Base-by-base conservation (phyloP, 2,113 vertebrate species). In the Syngnathus floridae region DNA sequence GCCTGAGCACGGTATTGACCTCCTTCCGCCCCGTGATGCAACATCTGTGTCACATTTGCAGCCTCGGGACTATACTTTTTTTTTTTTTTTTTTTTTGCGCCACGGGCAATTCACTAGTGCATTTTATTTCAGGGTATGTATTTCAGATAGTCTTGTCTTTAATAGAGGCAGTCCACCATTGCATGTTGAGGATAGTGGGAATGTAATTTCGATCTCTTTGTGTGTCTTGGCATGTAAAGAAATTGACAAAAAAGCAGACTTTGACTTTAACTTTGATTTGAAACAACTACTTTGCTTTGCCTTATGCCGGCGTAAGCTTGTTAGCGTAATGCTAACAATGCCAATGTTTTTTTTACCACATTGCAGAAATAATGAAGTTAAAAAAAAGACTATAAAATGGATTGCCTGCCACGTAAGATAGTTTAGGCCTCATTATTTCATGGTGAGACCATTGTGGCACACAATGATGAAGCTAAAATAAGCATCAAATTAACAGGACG, bases 11-110 rank as follows among this genome's bases (percentile, higher is more conserved):
- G 19, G 19, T 40, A 38, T 59, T 14, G 57, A 59, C 57, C 4
- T 59, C 17, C 56, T 11, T 59, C 57, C 35, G 38, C 19, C 19
- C 22, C 19, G 4, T n/a, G 36, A 59, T n/a, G 19, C 19, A 59
- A 37, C 37, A 59, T 57, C 55, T 38, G 36, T 59, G 36, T 59
- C 36, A 38, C 16, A 38, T 58, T 58, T 38, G 56, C 56, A n/a
- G 36, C 16, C 35, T 58, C 56, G 10, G 35, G 35, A 8, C 35
- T 1, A 36, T 51, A 21, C 21, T 51, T 19, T 49, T 49, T 49
- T 52, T 49, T n/a, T n/a, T n/a, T n/a, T n/a, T 48, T 48, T 22
- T 51, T 22, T 22, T 3, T 3, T 31, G 26, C 3, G 49, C 49
- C 49, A 22, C 22, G 4, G 49, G 7, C 49, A n/a, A 51, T 51